A percentile compares a stretch with the other conserved stretches of the same genome.
phyloP scores from a whole-genome alignment of 1,140 invertebrate genomes.

The Trachelipus rathkii region DNA sequence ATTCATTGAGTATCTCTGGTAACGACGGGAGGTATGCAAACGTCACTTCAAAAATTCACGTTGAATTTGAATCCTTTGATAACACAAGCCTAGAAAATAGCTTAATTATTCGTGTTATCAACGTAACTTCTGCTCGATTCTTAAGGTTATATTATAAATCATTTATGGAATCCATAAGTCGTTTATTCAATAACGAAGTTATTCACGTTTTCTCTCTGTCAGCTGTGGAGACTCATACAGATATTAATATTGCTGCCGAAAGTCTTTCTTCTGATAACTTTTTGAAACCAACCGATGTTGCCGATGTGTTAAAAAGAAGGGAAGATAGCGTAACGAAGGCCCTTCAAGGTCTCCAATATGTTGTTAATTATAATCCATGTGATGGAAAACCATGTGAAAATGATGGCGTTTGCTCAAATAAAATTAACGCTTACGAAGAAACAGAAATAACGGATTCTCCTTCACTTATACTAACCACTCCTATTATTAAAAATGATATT shows the following conservation, averaged over 20 bases:
- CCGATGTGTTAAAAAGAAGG: slow-evolving; percentile 61
- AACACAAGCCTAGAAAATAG: slow-evolving; percentile 78
- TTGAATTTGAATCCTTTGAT: slow-evolving; percentile 73
- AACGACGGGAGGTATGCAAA: slow-evolving; percentile 83
- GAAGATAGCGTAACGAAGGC: slow-evolving; percentile 60
- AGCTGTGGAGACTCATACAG: slow-evolving; percentile 56
- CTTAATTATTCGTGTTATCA: slow-evolving; percentile 67
- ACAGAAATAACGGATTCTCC: slow-evolving; percentile 67
- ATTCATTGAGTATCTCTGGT: slow-evolving; percentile 71
- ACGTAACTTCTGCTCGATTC: slow-evolving; percentile 68
- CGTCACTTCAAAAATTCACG: slow-evolving; percentile 74
- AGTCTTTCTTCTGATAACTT: slow-evolving; percentile 53
- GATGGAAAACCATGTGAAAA: slow-evolving; percentile 49
- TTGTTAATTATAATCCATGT: slow-evolving; percentile 49
- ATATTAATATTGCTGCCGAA: slow-evolving; percentile 65
- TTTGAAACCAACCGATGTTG: slow-evolving; percentile 59
- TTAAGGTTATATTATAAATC: slow-evolving; percentile 67
- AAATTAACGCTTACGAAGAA: slow-evolving; percentile 64
- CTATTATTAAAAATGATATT: slow-evolving; percentile 69
- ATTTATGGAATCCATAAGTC: slow-evolving; percentile 66
- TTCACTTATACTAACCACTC: slow-evolving; percentile 72
- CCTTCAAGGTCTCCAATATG: slow-evolving; percentile 53
- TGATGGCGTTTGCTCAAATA: slow-evolving; percentile 62
- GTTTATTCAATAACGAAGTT: slow-evolving; percentile 50
- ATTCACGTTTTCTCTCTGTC: slow-evolving; percentile 62